phyloP scores from a whole-genome alignment of 2,797 vertebrate genomes.

The Falco rusticolus region DNA sequence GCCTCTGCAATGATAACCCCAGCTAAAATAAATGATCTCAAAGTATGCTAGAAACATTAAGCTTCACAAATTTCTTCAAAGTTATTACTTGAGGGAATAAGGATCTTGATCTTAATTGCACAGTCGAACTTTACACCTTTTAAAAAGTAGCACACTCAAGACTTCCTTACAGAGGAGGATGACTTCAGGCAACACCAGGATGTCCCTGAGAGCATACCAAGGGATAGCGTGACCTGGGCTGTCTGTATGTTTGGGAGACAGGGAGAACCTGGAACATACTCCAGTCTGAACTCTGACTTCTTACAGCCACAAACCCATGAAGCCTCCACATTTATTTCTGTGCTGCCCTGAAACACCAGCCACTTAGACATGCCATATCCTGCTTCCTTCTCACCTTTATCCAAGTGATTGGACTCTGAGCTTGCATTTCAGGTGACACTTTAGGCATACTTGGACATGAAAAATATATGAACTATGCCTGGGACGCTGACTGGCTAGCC shows the following conservation, averaged over 20 bases:
- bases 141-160: neutral
- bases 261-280: accelerated
- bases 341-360: accelerated
- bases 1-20: neutral
- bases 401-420: neutral
- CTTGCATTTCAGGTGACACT: neutral
- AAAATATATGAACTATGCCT: neutral
- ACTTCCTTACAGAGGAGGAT: neutral
- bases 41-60: neutral
- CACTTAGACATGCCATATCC: neutral
- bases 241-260: neutral
- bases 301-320: neutral
- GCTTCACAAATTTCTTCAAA: neutral
- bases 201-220: neutral
- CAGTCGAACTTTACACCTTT: neutral
- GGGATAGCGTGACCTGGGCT: neutral
- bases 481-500: neutral
- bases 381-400: neutral
- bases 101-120: neutral
- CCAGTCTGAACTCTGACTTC: neutral
- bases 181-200: neutral
- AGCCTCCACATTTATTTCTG: neutral
- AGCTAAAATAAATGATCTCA: neutral
- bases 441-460: neutral
- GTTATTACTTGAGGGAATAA: neutral